Conservation (phyloP, 2,888 invertebrate species). For the Eueremaeus valkanovi region DNA sequence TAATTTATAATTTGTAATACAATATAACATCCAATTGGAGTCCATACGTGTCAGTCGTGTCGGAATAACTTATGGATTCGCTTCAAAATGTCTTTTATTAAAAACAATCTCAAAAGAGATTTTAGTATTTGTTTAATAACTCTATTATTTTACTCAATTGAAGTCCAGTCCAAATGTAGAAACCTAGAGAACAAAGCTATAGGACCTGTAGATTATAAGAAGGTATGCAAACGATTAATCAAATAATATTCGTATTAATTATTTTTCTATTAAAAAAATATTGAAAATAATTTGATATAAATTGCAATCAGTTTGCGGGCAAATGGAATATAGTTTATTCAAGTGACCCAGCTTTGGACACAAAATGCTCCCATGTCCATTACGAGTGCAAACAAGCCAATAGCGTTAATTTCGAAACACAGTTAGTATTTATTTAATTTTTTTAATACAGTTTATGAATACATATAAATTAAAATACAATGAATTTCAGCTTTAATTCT, state of each 20-base stretch:
- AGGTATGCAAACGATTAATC: background rate
- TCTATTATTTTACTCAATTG: background rate
- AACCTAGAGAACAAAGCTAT: background rate
- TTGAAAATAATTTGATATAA: background rate
- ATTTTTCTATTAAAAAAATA: no score
- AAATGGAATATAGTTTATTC: background rate
- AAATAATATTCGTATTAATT: background rate
- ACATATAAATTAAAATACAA: background rate
- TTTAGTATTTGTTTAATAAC: background rate
- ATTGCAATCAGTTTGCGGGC: background rate
- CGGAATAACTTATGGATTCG: background rate
- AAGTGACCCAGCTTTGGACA: background rate
- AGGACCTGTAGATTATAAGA: background rate
- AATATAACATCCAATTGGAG: no score
- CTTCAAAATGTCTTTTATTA: background rate
- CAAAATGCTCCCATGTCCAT: background rate
- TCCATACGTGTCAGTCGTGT: no score
- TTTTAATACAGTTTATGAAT: background rate
- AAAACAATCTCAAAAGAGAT: background rate
- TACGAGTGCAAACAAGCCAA: background rate
- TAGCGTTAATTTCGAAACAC: background rate
- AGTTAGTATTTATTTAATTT: background rate
- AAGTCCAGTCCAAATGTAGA: background rate
- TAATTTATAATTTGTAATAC: no score
- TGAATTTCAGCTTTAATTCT: background rate